A percentile compares a stretch with the other conserved stretches of the same genome.
These are phyloP conservation scores for Turritopsis rubra DNA, from an alignment of 30 jellyfish, hydroid and myxozoan genomes.

Conservation along the genomic window DNA sequence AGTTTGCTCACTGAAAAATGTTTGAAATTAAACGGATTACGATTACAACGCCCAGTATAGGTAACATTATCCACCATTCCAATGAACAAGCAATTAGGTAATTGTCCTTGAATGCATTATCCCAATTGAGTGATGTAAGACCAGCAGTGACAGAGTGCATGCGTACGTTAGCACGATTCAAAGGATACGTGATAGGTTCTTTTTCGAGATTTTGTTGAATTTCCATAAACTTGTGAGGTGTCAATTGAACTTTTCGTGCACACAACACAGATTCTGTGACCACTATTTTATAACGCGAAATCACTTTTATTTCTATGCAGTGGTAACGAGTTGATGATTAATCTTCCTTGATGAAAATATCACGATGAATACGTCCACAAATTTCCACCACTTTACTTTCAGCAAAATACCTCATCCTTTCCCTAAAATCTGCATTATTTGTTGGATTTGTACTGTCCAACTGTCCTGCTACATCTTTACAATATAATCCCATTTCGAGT, in stretches of 20 bases:
- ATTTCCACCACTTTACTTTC: slow-evolving; percentile 19
- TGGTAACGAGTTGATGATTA: too few relatives aligned
- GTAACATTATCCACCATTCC: too few relatives aligned
- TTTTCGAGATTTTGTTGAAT: slow-evolving; percentile 18
- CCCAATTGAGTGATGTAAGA: slow-evolving; percentile 1
- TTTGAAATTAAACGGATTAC: too few relatives aligned
- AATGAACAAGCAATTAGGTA: too few relatives aligned
- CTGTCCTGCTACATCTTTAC: slow-evolving; percentile 22
- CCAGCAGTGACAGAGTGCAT: slow-evolving; percentile 12
- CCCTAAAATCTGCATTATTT: slow-evolving; percentile 10
- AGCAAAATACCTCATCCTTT: background rate
- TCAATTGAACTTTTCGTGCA: slow-evolving; percentile 13
- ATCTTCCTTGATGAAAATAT: too few relatives aligned
- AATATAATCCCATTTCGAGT: background rate
- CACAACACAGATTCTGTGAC: slow-evolving; percentile 9
- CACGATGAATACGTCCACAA: too few relatives aligned
- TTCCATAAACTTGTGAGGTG: too few relatives aligned
- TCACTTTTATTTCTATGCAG: slow-evolving; percentile 23
- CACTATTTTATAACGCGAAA: slow-evolving; percentile 1
- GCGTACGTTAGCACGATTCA: slow-evolving; percentile 9
- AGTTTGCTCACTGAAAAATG: too few relatives aligned
- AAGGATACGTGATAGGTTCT: slow-evolving; percentile 2
- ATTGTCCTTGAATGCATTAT: background rate
- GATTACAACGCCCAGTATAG: too few relatives aligned
- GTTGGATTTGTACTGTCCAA: slow-evolving; percentile 6